Evolutionary conservation across 2,113 vertebrate genomes (phyloP).

Genomic region (Cinclus mexicanus): DNA sequence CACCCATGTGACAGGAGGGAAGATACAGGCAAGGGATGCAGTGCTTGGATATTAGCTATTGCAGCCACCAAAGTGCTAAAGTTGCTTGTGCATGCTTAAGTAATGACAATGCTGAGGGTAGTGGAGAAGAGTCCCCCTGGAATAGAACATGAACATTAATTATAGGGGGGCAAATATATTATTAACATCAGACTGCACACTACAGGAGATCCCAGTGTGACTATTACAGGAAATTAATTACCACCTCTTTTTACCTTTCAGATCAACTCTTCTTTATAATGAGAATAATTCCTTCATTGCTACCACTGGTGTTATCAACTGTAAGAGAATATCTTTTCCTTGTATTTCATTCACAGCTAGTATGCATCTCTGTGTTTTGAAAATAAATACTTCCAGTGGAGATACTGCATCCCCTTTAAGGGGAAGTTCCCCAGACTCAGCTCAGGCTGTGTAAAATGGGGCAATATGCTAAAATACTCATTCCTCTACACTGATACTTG

Average conservation of each 20-base stretch:
- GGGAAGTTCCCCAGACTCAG: not conserved
- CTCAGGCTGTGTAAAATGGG: not conserved
- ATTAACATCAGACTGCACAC: constrained; percentile 63
- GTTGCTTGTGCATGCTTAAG: constrained; percentile 36
- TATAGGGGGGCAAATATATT: constrained; percentile 70
- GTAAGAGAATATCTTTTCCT: constrained; percentile 18
- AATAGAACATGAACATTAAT: constrained; percentile 72
- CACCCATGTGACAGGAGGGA: not conserved
- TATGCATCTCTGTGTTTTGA: not conserved
- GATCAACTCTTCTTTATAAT: constrained; percentile 59
- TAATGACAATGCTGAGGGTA: constrained; percentile 39
- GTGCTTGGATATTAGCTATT: not conserved
- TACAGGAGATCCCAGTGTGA: constrained; percentile 75
- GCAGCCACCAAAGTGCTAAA: not conserved
- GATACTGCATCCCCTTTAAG: not conserved
- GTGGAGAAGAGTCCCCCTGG: constrained; percentile 43
- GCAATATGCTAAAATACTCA: not conserved
- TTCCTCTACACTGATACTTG: not conserved
- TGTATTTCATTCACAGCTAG: not conserved
- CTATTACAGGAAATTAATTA: constrained; percentile 79
- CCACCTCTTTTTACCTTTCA: constrained; percentile 67
- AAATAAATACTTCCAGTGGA: not conserved
- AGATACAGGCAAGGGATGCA: not conserved
- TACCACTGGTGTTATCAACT: constrained; percentile 25
- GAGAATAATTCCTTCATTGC: constrained; percentile 63